Conservation (phyloP, 2,797 vertebrate species). For the Bucorvus abyssinicus region DNA sequence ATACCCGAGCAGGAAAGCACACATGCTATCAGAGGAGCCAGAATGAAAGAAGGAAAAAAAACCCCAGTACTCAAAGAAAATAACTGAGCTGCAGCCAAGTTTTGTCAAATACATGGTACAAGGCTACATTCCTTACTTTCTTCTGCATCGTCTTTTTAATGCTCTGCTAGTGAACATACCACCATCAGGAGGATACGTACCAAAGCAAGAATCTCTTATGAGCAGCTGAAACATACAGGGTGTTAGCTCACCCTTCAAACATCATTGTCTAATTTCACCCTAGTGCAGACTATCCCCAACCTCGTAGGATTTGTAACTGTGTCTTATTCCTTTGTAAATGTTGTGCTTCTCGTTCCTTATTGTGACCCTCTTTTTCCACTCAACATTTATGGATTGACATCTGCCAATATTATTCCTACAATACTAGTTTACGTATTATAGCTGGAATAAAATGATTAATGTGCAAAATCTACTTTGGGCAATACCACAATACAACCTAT, state of each 20-base stretch:
- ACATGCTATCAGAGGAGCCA: conserved; percentile 24
- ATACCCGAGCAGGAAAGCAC: conserved; percentile 42
- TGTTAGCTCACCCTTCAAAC: neutral
- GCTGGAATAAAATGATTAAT: neutral
- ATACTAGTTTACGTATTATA: neutral
- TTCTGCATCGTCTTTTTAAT: neutral
- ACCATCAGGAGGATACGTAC: neutral
- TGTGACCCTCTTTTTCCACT: neutral
- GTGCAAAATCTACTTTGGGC: neutral
- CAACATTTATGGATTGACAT: neutral
- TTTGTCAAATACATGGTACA: neutral
- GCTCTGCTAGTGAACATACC: neutral
- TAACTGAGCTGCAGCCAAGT: neutral
- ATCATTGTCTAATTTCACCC: neutral
- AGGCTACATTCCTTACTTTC: neutral
- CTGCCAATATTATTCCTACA: neutral
- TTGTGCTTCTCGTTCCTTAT: neutral
- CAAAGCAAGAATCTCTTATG: neutral
- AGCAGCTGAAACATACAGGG: neutral
- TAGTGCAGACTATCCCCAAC: neutral
- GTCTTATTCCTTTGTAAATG: neutral
- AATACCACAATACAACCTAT: neutral
- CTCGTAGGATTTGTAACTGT: neutral
- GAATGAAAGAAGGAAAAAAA: neutral
- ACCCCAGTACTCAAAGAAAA: neutral